phyloP scores from a whole-genome alignment of 2,888 invertebrate genomes.

The Drosophila trichaetosa region DNA sequence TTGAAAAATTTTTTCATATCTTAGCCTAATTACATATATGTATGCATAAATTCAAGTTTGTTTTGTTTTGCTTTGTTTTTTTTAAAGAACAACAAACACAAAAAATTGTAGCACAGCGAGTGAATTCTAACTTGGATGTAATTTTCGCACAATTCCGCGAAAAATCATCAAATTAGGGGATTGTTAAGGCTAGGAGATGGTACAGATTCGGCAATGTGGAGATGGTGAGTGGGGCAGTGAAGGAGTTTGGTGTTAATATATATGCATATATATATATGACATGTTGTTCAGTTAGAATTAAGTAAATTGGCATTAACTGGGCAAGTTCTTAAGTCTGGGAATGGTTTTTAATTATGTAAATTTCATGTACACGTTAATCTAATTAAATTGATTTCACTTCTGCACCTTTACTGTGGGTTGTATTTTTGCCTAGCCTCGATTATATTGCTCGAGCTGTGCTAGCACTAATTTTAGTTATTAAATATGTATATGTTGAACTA shows the following conservation, averaged over 20 bases:
- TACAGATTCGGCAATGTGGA: constrained; percentile 18
- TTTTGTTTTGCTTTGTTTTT: constrained; percentile 21
- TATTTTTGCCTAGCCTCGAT: constrained; percentile 42
- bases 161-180: constrained; percentile 50
- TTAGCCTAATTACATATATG: constrained; percentile 39
- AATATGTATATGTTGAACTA: constrained; percentile 9
- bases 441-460: constrained; percentile 50
- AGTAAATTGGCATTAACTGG: constrained; percentile 51
- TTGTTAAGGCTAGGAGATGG: constrained; percentile 19
- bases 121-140: constrained; percentile 43
- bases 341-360: not conserved
- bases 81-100: constrained; percentile 38
- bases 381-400: constrained; percentile 25
- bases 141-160: constrained; percentile 52
- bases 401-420: constrained; percentile 56
- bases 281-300: constrained; percentile 32
- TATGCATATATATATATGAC: constrained; percentile 7
- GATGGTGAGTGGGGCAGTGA: constrained; percentile 37
- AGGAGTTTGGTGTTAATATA: constrained; percentile 16
- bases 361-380: constrained; percentile 5
- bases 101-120: constrained; percentile 43
- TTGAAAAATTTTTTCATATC: constrained; percentile 16
- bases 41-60: constrained; percentile 56
- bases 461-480: constrained; percentile 34
- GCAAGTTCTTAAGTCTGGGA: constrained; percentile 31